These are phyloP conservation scores for Ctena decussata DNA, from an alignment of 2,888 invertebrate species.

Conservation along the genomic window DNA sequence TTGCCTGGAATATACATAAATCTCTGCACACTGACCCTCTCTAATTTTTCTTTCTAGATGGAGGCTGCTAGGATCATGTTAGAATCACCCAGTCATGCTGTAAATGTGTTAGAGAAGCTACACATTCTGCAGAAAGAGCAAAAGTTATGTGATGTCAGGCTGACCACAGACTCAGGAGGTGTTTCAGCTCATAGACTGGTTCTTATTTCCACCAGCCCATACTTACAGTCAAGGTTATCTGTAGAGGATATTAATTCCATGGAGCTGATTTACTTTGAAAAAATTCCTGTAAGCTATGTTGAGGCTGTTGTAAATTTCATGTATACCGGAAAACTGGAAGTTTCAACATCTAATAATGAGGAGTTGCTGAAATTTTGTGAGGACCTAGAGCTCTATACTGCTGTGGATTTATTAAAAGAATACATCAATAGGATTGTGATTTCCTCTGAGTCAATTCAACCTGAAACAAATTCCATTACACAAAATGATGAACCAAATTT, in stretches of 20 bases:
- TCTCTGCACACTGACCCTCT: no score
- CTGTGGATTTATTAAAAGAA: constrained; percentile 23
- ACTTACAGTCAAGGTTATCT: constrained; percentile 8
- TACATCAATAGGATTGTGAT: background rate
- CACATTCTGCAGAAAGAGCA: constrained; percentile 22
- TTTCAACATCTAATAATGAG: constrained; percentile 31
- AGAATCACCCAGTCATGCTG: background rate
- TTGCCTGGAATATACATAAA: no score
- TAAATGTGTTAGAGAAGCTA: background rate
- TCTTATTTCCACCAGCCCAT: constrained; percentile 56
- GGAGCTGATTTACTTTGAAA: constrained; percentile 24
- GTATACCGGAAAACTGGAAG: constrained; percentile 49
- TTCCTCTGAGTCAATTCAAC: background rate
- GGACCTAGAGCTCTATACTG: constrained; percentile 41
- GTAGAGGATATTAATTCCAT: background rate
- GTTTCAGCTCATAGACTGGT: constrained; percentile 49
- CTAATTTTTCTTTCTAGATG: background rate
- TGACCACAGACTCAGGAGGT: constrained; percentile 22
- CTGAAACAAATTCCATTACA: background rate
- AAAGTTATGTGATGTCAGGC: constrained; percentile 49
- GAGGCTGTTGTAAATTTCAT: constrained; percentile 44
- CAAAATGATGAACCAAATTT: background rate
- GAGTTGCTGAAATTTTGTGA: constrained; percentile 40
- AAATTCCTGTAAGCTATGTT: constrained; percentile 11
- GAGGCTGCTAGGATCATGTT: background rate